These are phyloP conservation scores for Serrognathus titanus DNA, from an alignment of 2,888 invertebrate species.

Conservation along the genomic window DNA sequence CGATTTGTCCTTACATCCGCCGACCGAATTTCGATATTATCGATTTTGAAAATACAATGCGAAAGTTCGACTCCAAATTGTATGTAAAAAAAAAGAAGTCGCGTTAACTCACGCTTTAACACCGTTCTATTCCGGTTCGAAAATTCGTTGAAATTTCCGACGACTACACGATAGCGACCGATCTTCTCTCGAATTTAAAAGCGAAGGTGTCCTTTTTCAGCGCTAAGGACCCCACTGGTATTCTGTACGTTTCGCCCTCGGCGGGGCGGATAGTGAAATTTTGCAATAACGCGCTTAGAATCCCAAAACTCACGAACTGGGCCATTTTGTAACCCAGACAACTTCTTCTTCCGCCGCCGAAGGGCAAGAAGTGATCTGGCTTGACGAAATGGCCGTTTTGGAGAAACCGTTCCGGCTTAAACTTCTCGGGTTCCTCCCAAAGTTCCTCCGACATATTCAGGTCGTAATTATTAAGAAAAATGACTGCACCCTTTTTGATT, in stretches of 20 bases:
- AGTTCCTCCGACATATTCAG: conserved; percentile 60
- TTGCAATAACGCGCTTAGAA: conserved; percentile 54
- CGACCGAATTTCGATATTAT: too few species aligned
- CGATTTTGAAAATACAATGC: too few species aligned
- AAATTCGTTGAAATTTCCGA: too few species aligned
- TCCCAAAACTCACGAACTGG: conserved; percentile 56
- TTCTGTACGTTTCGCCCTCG: conserved; percentile 49
- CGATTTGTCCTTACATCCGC: too few species aligned
- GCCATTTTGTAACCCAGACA: conserved; percentile 70
- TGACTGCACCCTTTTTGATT: conserved; percentile 60
- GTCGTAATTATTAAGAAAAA: conserved; percentile 67
- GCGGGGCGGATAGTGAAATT: conserved; percentile 53
- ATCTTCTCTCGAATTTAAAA: conserved; percentile 51
- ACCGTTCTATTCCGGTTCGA: too few species aligned
- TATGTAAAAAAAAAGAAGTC: too few species aligned
- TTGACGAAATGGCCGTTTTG: conserved; percentile 54
- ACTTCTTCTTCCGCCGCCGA: conserved; percentile 62
- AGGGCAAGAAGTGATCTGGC: conserved; percentile 64
- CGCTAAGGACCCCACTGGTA: conserved; percentile 57
- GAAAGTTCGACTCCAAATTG: too few species aligned
- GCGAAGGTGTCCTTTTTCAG: conserved; percentile 52
- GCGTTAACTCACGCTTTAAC: too few species aligned
- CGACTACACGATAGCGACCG: neutral
- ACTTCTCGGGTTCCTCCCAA: conserved; percentile 60
- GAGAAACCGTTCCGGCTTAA: conserved; percentile 62